These are phyloP conservation scores for Epizoanthus ramosus DNA, from an alignment of 92 coral and sea anemone genomes.

Conservation along the genomic window DNA sequence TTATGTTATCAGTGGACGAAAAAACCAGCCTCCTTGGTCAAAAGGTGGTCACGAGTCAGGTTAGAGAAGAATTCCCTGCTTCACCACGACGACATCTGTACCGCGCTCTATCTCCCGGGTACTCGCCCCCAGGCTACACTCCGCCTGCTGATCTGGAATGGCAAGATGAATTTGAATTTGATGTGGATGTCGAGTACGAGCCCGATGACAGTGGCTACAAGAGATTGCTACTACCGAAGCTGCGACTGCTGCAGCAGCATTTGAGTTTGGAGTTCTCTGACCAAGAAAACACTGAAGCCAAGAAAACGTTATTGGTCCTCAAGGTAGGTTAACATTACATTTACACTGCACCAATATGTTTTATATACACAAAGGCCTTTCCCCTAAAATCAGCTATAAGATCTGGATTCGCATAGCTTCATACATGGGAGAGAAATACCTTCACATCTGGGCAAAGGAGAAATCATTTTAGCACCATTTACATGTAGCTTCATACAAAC, in stretches of 20 bases:
- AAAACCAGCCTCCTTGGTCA: constrained; percentile 92
- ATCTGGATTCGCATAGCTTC: background rate
- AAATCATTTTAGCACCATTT: too few relatives aligned
- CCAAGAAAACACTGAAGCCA: constrained; percentile 53
- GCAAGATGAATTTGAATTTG: constrained; percentile 87
- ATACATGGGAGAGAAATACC: too few relatives aligned
- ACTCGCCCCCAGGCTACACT: constrained; percentile 66
- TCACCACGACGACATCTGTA: constrained; percentile 88
- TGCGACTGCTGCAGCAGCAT: constrained; percentile 64
- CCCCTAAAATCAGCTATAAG: background rate
- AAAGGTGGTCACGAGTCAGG: constrained; percentile 85
- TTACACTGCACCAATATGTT: background rate
- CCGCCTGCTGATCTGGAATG: constrained; percentile 78
- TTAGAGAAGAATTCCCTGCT: constrained; percentile 90
- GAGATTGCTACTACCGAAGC: constrained; percentile 67
- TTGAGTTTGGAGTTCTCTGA: constrained; percentile 51
- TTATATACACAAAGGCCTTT: background rate
- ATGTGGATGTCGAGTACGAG: constrained; percentile 61
- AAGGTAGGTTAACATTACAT: constrained; percentile 2
- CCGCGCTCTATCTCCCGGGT: constrained; percentile 84
- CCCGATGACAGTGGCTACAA: constrained; percentile 52
- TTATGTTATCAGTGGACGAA: constrained; percentile 64
- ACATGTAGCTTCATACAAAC: too few relatives aligned
- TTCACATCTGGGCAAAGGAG: too few relatives aligned
- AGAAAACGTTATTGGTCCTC: constrained; percentile 46